phyloP scores from a whole-genome alignment of 2,113 vertebrate species.

The Calonectris borealis region DNA sequence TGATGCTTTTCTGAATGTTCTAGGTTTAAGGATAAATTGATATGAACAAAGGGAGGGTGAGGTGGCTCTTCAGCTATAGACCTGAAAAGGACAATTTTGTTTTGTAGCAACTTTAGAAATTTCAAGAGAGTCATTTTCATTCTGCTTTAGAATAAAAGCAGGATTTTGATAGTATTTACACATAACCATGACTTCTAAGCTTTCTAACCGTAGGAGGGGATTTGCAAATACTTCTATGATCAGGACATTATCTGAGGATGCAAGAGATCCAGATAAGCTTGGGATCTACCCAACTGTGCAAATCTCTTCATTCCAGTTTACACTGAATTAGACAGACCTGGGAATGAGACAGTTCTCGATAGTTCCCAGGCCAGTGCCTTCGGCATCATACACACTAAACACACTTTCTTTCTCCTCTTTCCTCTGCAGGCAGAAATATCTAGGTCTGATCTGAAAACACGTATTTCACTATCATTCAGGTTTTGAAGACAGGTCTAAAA shows the following conservation, averaged over 20 bases:
- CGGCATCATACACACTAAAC: neutral
- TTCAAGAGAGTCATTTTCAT: neutral
- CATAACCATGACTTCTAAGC: neutral
- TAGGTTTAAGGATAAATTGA: neutral
- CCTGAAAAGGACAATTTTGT: neutral
- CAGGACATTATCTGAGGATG: neutral
- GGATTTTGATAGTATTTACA: neutral
- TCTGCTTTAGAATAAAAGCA: neutral
- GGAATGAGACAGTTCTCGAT: neutral
- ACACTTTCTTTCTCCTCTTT: neutral
- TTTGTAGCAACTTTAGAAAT: neutral
- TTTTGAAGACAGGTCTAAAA: neutral
- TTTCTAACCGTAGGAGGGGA: neutral
- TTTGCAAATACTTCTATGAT: neutral
- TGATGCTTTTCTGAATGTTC: neutral
- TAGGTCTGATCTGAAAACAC: neutral
- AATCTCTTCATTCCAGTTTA: neutral
- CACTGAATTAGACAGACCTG: neutral
- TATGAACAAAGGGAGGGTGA: neutral
- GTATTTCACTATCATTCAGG: neutral
- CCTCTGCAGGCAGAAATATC: neutral
- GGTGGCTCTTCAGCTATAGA: neutral
- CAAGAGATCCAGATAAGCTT: neutral
- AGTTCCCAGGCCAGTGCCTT: neutral
- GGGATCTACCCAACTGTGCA: neutral